Conservation (phyloP, 2,888 invertebrate species). For the Nesidiocoris tenuis region DNA sequence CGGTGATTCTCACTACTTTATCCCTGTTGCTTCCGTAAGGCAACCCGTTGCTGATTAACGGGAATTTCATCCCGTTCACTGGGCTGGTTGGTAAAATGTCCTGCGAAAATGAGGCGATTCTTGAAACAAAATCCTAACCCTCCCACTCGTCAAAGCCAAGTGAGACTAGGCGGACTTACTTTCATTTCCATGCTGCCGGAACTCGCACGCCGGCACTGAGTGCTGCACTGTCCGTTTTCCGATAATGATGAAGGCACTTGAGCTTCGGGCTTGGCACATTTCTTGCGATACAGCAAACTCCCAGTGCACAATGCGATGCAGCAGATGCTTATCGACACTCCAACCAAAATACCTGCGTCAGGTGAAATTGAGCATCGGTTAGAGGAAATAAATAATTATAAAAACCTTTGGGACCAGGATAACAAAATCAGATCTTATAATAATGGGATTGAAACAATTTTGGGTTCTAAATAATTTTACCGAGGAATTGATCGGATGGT, state of each 20-base stretch:
- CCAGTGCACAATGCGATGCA: slow-evolving; percentile 56
- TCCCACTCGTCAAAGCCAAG: not conserved
- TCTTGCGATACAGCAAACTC: slow-evolving; percentile 58
- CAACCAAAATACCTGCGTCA: slow-evolving; percentile 60
- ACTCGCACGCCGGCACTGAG: slow-evolving; percentile 25
- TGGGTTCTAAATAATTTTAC: too few species aligned
- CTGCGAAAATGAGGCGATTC: slow-evolving; percentile 25
- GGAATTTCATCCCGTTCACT: slow-evolving; percentile 58
- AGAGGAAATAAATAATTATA: too few species aligned
- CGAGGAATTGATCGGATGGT: slow-evolving; percentile 49
- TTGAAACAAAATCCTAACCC: not conserved
- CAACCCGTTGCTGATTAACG: slow-evolving; percentile 57
- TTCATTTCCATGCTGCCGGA: slow-evolving; percentile 53
- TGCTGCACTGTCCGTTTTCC: slow-evolving; percentile 36
- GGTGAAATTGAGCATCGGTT: too few species aligned
- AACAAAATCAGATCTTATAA: too few species aligned
- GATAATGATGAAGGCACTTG: slow-evolving; percentile 28
- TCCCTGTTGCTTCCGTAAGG: slow-evolving; percentile 50
- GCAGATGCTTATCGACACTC: slow-evolving; percentile 56
- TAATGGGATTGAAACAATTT: too few species aligned
- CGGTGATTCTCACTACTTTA: slow-evolving; percentile 60
- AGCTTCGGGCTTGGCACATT: slow-evolving; percentile 45
- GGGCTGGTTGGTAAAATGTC: slow-evolving; percentile 58
- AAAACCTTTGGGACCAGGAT: too few species aligned
- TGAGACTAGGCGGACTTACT: slow-evolving; percentile 10